These are phyloP conservation scores for Allygus modestus DNA, from an alignment of 2,888 invertebrate species.

Conservation along the genomic window DNA sequence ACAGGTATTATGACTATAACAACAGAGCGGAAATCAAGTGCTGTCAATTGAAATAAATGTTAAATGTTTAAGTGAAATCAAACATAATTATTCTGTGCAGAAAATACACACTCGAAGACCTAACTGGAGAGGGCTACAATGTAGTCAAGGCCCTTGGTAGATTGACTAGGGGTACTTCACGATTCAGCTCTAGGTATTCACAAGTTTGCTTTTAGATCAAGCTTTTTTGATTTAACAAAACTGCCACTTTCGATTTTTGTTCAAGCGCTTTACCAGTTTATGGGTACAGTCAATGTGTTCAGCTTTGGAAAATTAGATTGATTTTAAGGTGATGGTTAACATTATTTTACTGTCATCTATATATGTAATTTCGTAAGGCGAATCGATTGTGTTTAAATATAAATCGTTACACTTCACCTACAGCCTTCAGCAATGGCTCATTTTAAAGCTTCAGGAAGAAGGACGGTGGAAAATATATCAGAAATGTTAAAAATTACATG, in stretches of 20 bases:
- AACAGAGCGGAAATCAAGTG: no score
- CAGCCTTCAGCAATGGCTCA: no score
- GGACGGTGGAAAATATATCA: no score
- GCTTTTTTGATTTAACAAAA: neutral
- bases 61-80: no score
- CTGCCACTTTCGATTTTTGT: neutral
- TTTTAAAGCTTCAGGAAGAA: no score
- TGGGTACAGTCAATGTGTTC: neutral
- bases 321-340: slow-evolving; percentile 2
- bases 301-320: neutral
- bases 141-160: neutral
- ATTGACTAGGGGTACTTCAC: slow-evolving; percentile 20
- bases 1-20: no score
- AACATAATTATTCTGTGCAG: slow-evolving; percentile 1
- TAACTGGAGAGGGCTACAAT: neutral
- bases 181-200: slow-evolving; percentile 12
- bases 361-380: no score
- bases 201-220: neutral
- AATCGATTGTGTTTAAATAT: no score
- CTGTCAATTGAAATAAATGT: no score
- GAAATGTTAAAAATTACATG: no score
- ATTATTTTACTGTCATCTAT: no score
- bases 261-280: neutral
- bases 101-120: slow-evolving; percentile 8
- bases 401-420: no score